Base-by-base conservation (phyloP, 2,113 vertebrate species). In the Tetraodon nigroviridis region DNA sequence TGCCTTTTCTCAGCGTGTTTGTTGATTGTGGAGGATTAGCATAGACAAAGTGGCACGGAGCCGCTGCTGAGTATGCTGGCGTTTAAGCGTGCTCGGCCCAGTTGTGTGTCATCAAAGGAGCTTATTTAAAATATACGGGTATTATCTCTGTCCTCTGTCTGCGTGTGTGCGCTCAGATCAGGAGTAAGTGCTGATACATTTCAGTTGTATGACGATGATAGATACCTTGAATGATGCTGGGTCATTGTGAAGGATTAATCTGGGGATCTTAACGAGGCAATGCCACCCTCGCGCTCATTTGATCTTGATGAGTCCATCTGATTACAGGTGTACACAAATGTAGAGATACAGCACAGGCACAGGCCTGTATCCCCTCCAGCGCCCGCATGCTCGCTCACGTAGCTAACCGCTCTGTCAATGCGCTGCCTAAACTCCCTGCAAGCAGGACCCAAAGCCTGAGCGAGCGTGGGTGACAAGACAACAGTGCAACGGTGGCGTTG, bases 31-130 rank as follows among this genome's bases (percentile, higher is more conserved):
- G 64, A 63, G 84, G 73, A 85, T 85, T 83, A 86, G 72, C 40
- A 46, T 37, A 80, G 74, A 83, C 80, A 73, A 74, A 76, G 75
- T 84, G 76, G 79, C 71, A 58, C 40, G 58, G 70, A 76, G 69
- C 66, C 64, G 63, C 71, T 58, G 76, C 64, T 64, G 80, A 76
- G 70, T 52, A 51, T 62, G 71, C 61, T 49, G 51, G 40, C 62
- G 54, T 74, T 81, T 50, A 57, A 79, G 81, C 81, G 61, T 60
- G 76, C 70, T 72, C 52, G 27, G 66, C 77, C 71, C 74, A 51
- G 76, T 64, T 71, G 47, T 76, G 67, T 74, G 61, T 79, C 72
- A 70, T 80, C 77, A 71, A 62, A 69, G 66, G 64, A 67, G 76
- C 74, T 67, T 67, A 50, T 70, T 66, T 58, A 48, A 75, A 79